Conservation (phyloP, 2,888 invertebrate genomes). For the Agonopterix subpropinquella region DNA sequence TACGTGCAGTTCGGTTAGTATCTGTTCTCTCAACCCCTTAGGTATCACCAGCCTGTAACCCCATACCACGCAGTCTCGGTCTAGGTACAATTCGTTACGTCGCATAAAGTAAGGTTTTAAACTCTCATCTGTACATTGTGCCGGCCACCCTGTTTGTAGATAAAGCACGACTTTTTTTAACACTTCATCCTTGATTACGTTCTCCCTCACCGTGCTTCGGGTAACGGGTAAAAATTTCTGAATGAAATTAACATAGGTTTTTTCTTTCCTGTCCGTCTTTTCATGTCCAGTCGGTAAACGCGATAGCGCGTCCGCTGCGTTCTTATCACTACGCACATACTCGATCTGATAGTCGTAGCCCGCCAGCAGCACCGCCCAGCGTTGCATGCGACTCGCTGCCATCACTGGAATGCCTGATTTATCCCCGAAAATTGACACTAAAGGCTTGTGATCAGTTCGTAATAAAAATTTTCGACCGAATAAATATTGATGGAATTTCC, state of each 20-base stretch:
- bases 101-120: not conserved
- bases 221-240: slow-evolving; percentile 4
- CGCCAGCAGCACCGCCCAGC: slow-evolving; percentile 8
- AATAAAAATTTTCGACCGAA: slow-evolving; percentile 2
- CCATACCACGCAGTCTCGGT: too few species aligned
- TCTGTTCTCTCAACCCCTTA: not conserved
- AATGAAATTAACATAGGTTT: slow-evolving; percentile 6
- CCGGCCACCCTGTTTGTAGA: slow-evolving; percentile 2
- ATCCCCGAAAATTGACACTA: slow-evolving; percentile 12
- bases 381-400: slow-evolving; percentile 10
- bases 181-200: not conserved
- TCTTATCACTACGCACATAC: not conserved
- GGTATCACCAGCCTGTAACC: too few species aligned
- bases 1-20: not conserved
- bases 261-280: not conserved
- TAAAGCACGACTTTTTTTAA: not conserved
- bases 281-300: not conserved
- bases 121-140: not conserved
- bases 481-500: slow-evolving; percentile 8
- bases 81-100: too few species aligned
- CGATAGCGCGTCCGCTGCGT: slow-evolving; percentile 1
- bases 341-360: slow-evolving; percentile 4
- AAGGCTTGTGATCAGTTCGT: slow-evolving; percentile 10
- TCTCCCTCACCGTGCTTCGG: not conserved
- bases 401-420: slow-evolving; percentile 12